phyloP scores from a whole-genome alignment of 2,888 invertebrate species.

The Cylindroiulus punctatus region DNA sequence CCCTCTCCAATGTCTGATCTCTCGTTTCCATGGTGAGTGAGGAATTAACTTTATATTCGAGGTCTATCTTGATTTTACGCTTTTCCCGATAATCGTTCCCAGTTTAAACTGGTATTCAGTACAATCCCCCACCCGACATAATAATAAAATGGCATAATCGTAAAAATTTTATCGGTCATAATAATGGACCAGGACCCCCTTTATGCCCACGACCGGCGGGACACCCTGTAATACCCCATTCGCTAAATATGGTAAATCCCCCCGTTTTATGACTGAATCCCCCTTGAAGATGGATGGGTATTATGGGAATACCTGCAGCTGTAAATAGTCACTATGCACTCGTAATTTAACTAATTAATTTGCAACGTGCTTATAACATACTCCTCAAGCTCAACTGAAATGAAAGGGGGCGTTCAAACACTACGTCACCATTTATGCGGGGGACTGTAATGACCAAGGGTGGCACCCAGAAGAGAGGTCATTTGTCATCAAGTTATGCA shows the following conservation, averaged over 20 bases:
- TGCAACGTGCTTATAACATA: too few relatives aligned
- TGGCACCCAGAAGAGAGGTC: too few relatives aligned
- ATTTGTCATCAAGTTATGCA: too few relatives aligned
- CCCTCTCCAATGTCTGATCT: not conserved
- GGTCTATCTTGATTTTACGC: constrained; percentile 10
- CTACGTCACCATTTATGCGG: too few relatives aligned
- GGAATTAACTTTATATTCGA: not conserved
- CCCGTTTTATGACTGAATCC: not conserved
- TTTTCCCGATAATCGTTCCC: constrained; percentile 24
- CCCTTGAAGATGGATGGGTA: not conserved
- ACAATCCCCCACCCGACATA: not conserved
- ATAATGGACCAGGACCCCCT: not conserved
- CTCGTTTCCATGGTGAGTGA: not conserved
- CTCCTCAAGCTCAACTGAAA: too few relatives aligned
- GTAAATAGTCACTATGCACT: too few relatives aligned
- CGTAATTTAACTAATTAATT: too few relatives aligned
- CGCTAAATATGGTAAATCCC: not conserved
- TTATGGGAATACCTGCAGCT: too few relatives aligned
- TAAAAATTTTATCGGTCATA: not conserved
- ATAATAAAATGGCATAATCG: constrained; percentile 21
- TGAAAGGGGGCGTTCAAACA: too few relatives aligned
- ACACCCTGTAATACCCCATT: not conserved
- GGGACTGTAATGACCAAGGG: too few relatives aligned
- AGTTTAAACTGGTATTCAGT: not conserved
- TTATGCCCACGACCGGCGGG: not conserved